Evolutionary conservation across 1,140 invertebrate genomes (phyloP), one percentile per base, ranked within the genome.

Genomic region (Vanessa atalanta): DNA sequence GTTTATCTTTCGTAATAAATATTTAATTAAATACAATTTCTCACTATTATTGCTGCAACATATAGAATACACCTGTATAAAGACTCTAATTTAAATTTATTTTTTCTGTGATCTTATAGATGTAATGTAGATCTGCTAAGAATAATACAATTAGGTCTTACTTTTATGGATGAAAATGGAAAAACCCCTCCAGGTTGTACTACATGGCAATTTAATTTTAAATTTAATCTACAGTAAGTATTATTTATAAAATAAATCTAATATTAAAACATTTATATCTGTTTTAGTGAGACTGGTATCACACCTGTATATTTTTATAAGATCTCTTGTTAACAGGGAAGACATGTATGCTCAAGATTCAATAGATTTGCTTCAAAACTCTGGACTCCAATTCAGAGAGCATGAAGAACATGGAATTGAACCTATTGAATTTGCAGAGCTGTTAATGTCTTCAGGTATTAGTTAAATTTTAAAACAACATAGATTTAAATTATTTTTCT

Each of bases 321-420:
- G 66, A 77, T 72, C 67, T 72, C 48, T 79, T 80, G 64, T 79
- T 75, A 69, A 69, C 72, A 98, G 97, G 73, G 98, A 99, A 93
- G 98, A 99, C 87, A 99, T 99, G 98, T 99, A 99, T 93, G 98
- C 98, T 26, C 98, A 99, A 93, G 98, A 99, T 87, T 99, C 98
- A 74, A 99, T 99, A 89, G 98, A 99, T 90, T 95, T 99, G 82
- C 94, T 99, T 55, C 96, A 97, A 87, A 99, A 99, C 91, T 99
- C 98, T 70, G 98, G 98, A 26, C 98, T 99, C 75, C 98, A 99
- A 88, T 99, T 99, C 88, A 97, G 98, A 85, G 98, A 98, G 92
- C 98, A 99, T 86, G 98, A 99, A 94, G 97, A 98, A 88, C 98
- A 99, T 89, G 99, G 99, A 16, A 99, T 99, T 73, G 98, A 99